Conservation (phyloP, 2,113 vertebrate species). For the Heliornis fulica region DNA sequence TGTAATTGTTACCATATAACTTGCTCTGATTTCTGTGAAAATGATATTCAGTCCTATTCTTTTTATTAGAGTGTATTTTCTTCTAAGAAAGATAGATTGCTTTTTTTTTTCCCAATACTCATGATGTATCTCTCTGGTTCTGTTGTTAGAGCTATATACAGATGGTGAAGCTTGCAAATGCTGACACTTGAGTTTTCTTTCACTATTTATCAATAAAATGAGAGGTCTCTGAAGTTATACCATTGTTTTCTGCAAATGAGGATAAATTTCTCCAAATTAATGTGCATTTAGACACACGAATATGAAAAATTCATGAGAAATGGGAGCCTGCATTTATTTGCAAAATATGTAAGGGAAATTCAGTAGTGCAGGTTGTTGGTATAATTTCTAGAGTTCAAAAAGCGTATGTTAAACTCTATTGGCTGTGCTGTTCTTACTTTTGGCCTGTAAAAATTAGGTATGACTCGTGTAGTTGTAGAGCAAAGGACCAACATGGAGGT, state of each 20-base stretch:
- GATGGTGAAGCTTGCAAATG: neutral
- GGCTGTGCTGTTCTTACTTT: neutral
- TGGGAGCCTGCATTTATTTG: neutral
- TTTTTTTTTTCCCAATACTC: neutral
- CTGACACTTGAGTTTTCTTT: neutral
- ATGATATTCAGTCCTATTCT: neutral
- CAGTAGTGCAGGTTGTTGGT: neutral
- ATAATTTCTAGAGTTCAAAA: neutral
- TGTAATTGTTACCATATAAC: neutral
- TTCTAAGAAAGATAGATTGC: neutral
- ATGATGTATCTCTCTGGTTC: neutral
- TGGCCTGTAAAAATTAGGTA: neutral
- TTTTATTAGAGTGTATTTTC: neutral
- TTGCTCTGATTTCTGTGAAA: neutral
- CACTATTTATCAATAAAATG: neutral
- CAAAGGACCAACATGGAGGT: constrained; percentile 1
- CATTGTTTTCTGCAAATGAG: neutral
- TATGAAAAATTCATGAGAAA: neutral
- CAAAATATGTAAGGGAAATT: neutral
- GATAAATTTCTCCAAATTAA: neutral
- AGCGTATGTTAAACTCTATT: neutral
- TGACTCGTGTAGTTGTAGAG: constrained; percentile 25
- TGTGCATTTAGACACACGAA: neutral
- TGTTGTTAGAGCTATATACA: neutral
- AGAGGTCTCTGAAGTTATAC: neutral